A percentile compares a stretch with the other conserved stretches of the same genome.
phyloP scores from a whole-genome alignment of 1,140 invertebrate species.

The Microplitis mediator region DNA sequence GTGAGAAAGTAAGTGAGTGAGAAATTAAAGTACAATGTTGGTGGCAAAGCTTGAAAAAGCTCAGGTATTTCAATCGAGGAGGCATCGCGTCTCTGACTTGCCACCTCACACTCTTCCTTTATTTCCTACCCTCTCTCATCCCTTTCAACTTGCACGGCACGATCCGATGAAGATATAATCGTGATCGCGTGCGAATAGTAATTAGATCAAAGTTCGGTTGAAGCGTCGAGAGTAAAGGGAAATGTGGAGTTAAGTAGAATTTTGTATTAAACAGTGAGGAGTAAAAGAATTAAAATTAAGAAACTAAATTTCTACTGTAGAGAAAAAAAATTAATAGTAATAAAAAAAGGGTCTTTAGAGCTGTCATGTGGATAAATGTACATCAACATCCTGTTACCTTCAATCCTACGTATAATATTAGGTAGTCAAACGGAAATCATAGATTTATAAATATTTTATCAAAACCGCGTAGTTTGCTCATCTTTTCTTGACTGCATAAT shows the following conservation, averaged over 20 bases:
- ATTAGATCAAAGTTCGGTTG: constrained; percentile 56
- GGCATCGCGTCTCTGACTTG: constrained; percentile 11
- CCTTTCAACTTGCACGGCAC: constrained; percentile 13
- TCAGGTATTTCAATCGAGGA: constrained; percentile 15
- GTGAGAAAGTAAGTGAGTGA: neutral
- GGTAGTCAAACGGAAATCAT: neutral
- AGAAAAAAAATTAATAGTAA: neutral
- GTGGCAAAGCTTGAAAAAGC: constrained; percentile 13
- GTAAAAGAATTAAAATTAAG: neutral
- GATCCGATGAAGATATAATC: constrained; percentile 53
- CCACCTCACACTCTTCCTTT: constrained; percentile 1
- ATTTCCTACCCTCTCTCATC: neutral
- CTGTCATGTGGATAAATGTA: too few species aligned
- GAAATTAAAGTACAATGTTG: too few species aligned
- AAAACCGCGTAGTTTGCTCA: neutral
- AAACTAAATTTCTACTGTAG: neutral
- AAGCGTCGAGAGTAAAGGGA: constrained; percentile 24
- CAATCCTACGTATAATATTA: neutral
- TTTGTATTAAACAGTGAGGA: neutral
- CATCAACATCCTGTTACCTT: neutral
- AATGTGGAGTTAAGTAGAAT: constrained; percentile 29
- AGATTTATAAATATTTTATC: neutral
- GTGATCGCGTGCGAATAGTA: constrained; percentile 51
- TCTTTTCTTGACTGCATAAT: neutral
- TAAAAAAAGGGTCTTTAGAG: too few species aligned